These are phyloP conservation scores for Acyrthosiphon pisum DNA, from an alignment of 1,140 invertebrate species.

Conservation along the genomic window DNA sequence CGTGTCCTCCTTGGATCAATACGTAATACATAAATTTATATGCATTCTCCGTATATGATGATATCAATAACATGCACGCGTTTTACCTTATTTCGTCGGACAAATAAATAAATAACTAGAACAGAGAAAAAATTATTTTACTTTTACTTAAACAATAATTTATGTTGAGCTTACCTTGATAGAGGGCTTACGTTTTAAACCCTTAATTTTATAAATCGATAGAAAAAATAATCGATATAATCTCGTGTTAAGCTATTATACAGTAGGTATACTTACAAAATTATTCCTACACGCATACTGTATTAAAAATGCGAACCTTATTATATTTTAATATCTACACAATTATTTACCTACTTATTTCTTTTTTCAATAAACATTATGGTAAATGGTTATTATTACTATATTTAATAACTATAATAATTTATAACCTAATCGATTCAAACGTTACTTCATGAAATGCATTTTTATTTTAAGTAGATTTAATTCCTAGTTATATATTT, in stretches of 20 bases:
- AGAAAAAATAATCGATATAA: background rate
- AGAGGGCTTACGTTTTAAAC: no score
- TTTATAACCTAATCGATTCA: background rate
- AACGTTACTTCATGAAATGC: background rate
- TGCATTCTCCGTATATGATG: background rate
- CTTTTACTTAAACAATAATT: background rate
- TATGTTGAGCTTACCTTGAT: background rate
- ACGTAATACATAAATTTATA: constrained; percentile 17
- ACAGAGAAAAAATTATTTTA: background rate
- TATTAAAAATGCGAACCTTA: background rate
- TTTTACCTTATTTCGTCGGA: background rate
- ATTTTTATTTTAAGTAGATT: background rate
- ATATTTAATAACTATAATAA: background rate
- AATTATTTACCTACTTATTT: background rate
- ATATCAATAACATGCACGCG: background rate
- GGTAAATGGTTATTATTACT: background rate
- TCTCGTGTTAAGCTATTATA: background rate
- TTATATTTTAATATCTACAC: background rate
- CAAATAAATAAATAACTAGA: constrained; percentile 7
- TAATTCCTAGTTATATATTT: background rate
- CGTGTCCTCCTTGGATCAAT: constrained; percentile 49
- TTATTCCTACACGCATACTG: background rate
- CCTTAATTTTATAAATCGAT: background rate
- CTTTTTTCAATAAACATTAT: no score
- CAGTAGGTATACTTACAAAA: background rate